These are phyloP conservation scores for Zonitis immaculata DNA, from an alignment of 2,888 invertebrate genomes.

Conservation along the genomic window DNA sequence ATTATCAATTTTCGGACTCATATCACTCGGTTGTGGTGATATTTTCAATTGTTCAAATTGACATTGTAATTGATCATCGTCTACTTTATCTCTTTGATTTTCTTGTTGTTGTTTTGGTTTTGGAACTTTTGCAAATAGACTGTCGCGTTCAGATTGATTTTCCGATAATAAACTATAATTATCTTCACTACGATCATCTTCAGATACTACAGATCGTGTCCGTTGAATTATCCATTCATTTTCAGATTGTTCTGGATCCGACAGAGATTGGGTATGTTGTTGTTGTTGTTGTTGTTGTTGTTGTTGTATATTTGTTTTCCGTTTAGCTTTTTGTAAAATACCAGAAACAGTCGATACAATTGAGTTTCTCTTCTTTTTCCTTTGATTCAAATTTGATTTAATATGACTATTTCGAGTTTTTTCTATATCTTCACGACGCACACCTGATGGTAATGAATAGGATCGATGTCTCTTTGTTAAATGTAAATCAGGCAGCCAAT, in stretches of 20 bases:
- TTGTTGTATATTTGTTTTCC: constrained; percentile 58
- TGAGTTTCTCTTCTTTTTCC: constrained; percentile 73
- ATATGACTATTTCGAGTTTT: constrained; percentile 46
- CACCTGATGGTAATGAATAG: constrained; percentile 73
- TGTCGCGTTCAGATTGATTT: constrained; percentile 56
- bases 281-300: too few species aligned
- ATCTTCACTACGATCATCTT: constrained; percentile 59
- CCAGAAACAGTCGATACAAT: constrained; percentile 81
- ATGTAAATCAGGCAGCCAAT: constrained; percentile 77
- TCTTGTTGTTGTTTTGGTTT: constrained; percentile 30
- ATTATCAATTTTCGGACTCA: constrained; percentile 40
- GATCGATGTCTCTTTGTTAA: constrained; percentile 74
- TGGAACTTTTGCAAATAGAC: constrained; percentile 60
- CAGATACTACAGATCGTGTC: constrained; percentile 66
- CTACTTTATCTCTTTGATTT: neutral
- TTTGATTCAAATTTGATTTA: constrained; percentile 33
- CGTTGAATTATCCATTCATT: constrained; percentile 63
- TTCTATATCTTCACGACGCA: constrained; percentile 55
- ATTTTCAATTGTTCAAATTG: constrained; percentile 24
- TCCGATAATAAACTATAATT: constrained; percentile 61
- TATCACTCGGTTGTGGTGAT: constrained; percentile 20
- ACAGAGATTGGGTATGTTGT: constrained; percentile 58
- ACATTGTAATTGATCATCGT: constrained; percentile 23
- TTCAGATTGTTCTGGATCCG: constrained; percentile 74
- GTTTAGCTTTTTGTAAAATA: constrained; percentile 77